These are phyloP conservation scores for Calidris pygmaea DNA, from an alignment of 2,113 vertebrate species.

Conservation along the genomic window DNA sequence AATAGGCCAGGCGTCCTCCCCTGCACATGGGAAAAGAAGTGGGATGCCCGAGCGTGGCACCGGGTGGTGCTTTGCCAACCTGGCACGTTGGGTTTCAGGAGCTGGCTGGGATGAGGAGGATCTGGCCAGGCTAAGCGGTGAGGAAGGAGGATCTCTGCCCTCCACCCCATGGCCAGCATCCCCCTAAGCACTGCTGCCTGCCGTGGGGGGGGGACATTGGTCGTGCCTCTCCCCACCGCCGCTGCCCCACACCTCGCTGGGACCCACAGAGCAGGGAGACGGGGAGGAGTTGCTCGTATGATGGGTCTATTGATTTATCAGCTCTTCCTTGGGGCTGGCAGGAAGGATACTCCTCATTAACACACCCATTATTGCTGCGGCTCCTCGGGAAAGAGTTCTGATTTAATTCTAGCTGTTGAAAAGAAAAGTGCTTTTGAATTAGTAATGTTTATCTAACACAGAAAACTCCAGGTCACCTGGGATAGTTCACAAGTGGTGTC, in stretches of 20 bases:
- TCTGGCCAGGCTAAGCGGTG: not conserved
- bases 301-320: not conserved
- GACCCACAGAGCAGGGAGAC: fast-evolving
- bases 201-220: too few species aligned
- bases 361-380: not conserved
- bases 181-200: fast-evolving
- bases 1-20: not conserved
- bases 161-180: not conserved
- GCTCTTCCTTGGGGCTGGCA: not conserved
- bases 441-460: not conserved
- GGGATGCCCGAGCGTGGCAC: fast-evolving
- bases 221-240: fast-evolving
- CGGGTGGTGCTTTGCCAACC: not conserved
- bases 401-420: not conserved
- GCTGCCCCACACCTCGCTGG: fast-evolving
- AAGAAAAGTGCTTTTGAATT: slow-evolving; percentile 32
- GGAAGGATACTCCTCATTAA: slow-evolving; percentile 51
- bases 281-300: not conserved
- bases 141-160: not conserved
- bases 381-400: not conserved
- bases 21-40: fast-evolving
- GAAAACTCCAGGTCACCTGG: slow-evolving; percentile 17
- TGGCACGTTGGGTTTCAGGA: fast-evolving
- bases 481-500: not conserved
- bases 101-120: not conserved